Evolutionary conservation across 2,888 invertebrate genomes (phyloP), one percentile per base, ranked within the genome.

Genomic region (Eristalis intricaria): DNA sequence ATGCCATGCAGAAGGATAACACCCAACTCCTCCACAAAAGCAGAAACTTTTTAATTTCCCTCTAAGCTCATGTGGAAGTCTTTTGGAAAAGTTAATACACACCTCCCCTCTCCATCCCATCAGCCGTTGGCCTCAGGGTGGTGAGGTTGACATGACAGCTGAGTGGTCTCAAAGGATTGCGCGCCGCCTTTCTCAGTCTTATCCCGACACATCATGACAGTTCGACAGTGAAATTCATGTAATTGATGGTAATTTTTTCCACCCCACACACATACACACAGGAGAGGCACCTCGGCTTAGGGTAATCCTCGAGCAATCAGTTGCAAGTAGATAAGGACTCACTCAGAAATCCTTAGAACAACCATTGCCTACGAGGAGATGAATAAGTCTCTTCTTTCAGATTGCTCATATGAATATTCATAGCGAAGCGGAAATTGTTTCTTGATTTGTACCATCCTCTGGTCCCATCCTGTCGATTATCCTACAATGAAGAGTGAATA

Each of bases 351-450:
- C 40, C 66, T 43, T 43, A 60, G 65, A 43, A 40, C 32, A 65
- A 65, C 32, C 43, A 64, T 74, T 22, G 15, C 19, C 50, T 50
- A 50, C 4, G 43, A 11, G 4, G 19, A 43, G 71, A 64, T 2
- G 19, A 56, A n/a, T 32, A 15, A 8, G 7, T 58, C 10, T 23
- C 19, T 64, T 65, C 50, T 35, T 56, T 32, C 22, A 35, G n/a
- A 19, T 29, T 35, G 19, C 60, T 58, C n/a, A 63, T 26, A 84
- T 80, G 66, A 84, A 84, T 79, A 84, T 84, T 68, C 73, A 85
- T 69, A 56, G 66, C 79, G 7, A 19, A 61, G 61, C 66, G 68
- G 23, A 65, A 74, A 80, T 70, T 71, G 70, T 63, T 75, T 56
- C 56, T 50, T 60, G 43, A 69, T 60, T 84, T 65, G 63, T 43